Evolutionary conservation across 2,797 vertebrate genomes (phyloP).

Genomic region (Molothrus aeneus): DNA sequence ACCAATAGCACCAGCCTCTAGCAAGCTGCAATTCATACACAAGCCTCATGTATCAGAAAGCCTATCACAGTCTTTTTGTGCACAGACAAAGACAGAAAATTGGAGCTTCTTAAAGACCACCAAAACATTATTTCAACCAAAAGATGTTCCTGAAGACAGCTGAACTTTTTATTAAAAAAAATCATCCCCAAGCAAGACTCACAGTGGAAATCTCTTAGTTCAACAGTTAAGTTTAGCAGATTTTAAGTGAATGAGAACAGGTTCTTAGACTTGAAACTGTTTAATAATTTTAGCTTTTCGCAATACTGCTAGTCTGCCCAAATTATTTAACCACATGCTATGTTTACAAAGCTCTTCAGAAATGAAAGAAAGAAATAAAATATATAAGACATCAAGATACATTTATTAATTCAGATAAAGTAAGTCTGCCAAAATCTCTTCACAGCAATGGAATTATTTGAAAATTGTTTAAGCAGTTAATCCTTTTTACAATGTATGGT

Average conservation of each 20-base stretch:
- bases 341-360: background rate
- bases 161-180: background rate
- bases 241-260: background rate
- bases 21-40: background rate
- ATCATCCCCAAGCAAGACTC: background rate
- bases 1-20: background rate
- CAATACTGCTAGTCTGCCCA: background rate
- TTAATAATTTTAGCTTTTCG: background rate
- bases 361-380: background rate
- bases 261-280: conserved; percentile 7
- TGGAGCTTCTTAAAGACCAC: background rate
- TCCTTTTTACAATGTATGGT: background rate
- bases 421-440: background rate
- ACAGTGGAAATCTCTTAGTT: background rate
- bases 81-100: background rate
- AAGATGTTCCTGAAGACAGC: background rate
- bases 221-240: background rate
- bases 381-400: background rate
- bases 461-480: background rate
- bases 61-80: background rate
- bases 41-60: background rate
- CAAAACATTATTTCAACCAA: background rate
- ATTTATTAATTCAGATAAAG: background rate
- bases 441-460: background rate
- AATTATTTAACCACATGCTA: background rate